These are phyloP conservation scores for Macrosoma leucophasiata DNA, from an alignment of 2,888 invertebrate genomes.

Conservation along the genomic window DNA sequence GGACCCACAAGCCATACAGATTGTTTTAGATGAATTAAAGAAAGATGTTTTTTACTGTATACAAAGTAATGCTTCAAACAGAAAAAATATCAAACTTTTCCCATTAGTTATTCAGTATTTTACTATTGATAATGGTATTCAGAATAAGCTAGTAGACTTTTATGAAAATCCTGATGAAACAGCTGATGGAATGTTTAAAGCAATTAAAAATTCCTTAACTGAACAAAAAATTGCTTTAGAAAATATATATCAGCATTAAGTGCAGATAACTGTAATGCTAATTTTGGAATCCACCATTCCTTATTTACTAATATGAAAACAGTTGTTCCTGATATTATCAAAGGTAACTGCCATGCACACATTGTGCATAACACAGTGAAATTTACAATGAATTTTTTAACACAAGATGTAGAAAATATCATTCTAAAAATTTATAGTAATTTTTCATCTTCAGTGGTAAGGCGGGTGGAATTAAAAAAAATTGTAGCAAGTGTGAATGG, in stretches of 20 bases:
- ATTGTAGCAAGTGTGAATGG: constrained; percentile 23
- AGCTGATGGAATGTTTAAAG: constrained; percentile 30
- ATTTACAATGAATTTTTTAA: constrained; percentile 24
- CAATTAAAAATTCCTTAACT: constrained; percentile 26
- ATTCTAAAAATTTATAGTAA: constrained; percentile 25
- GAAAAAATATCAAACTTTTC: no score
- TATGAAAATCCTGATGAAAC: constrained; percentile 30
- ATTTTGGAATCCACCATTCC: constrained; percentile 32
- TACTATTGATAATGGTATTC: constrained; percentile 22
- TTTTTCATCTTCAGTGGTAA: constrained; percentile 19
- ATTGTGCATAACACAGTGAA: constrained; percentile 28
- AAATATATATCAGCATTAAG: constrained; percentile 32
- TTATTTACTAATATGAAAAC: constrained; percentile 27
- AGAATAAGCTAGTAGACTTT: constrained; percentile 30
- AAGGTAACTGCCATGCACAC: constrained; percentile 31
- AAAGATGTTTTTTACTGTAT: no score
- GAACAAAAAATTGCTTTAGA: constrained; percentile 25
- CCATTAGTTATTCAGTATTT: no score
- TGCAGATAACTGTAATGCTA: constrained; percentile 37
- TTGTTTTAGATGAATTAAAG: no score
- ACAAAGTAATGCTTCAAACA: no score
- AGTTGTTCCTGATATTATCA: constrained; percentile 22
- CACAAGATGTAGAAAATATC: constrained; percentile 23
- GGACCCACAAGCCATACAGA: no score
- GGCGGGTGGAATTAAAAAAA: constrained; percentile 24